A percentile compares a stretch with the other conserved stretches of the same genome.
Conservation (phyloP, 2,888 invertebrate species). For the Galerucella pusilla region DNA sequence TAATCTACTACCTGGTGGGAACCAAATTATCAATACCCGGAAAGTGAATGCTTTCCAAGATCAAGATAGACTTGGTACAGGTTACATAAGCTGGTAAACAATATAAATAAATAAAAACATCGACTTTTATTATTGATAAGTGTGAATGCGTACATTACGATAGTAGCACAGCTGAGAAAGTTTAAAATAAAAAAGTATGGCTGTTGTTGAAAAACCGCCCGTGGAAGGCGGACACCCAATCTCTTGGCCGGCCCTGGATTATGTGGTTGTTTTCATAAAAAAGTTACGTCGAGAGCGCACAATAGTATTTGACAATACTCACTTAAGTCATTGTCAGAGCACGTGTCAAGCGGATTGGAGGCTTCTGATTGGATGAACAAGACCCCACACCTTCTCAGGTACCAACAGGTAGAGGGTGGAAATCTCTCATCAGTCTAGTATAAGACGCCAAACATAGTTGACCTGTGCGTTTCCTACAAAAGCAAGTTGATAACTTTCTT, state of each 20-base stretch:
- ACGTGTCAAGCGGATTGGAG: constrained; percentile 44
- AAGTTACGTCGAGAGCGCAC: constrained; percentile 35
- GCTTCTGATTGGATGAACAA: constrained; percentile 46
- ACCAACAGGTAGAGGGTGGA: constrained; percentile 53
- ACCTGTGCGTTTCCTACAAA: constrained; percentile 24
- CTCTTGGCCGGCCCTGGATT: constrained; percentile 21
- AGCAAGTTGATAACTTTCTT: constrained; percentile 23
- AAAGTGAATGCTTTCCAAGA: too few relatives aligned
- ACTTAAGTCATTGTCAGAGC: constrained; percentile 46
- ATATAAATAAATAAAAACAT: too few relatives aligned
- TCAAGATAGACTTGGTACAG: too few relatives aligned
- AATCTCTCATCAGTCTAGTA: constrained; percentile 46
- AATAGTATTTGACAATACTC: constrained; percentile 43
- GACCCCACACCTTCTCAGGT: constrained; percentile 53
- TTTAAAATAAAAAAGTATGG: neutral
- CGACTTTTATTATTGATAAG: neutral
- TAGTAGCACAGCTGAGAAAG: neutral
- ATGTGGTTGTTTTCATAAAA: constrained; percentile 41
- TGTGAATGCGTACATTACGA: neutral
- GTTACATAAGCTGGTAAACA: too few relatives aligned
- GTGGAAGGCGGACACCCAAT: neutral
- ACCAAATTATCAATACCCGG: too few relatives aligned
- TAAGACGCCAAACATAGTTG: constrained; percentile 42
- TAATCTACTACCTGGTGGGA: too few relatives aligned
- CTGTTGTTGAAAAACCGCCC: neutral